phyloP scores from a whole-genome alignment of 2,888 invertebrate genomes.

The Drosophila yooni region DNA sequence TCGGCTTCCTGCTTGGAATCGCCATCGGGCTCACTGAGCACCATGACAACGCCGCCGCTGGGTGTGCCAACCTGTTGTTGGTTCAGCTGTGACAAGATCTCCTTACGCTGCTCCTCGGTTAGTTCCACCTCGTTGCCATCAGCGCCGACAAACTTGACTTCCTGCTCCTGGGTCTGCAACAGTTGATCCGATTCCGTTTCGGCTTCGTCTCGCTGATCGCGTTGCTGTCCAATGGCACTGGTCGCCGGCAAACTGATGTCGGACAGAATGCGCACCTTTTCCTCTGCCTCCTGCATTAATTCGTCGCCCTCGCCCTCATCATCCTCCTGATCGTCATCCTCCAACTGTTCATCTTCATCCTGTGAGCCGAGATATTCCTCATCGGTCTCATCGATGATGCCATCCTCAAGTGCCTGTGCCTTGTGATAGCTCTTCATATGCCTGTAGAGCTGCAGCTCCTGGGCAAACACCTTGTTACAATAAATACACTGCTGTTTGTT shows the following conservation, averaged over 20 bases:
- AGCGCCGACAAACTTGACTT: slow-evolving; percentile 86
- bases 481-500: slow-evolving; percentile 88
- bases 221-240: slow-evolving; percentile 55
- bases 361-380: slow-evolving; percentile 84
- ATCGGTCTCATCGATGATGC: slow-evolving; percentile 87
- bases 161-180: slow-evolving; percentile 85
- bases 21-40: slow-evolving; percentile 80
- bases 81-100: slow-evolving; percentile 84
- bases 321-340: slow-evolving; percentile 71
- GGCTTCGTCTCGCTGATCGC: slow-evolving; percentile 84
- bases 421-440: slow-evolving; percentile 90
- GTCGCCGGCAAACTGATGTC: slow-evolving; percentile 83
- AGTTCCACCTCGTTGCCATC: slow-evolving; percentile 85
- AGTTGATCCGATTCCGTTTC: slow-evolving; percentile 83
- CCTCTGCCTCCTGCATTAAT: slow-evolving; percentile 36
- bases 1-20: slow-evolving; percentile 65
- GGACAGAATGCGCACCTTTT: slow-evolving; percentile 86
- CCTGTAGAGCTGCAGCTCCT: slow-evolving; percentile 89
- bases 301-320: slow-evolving; percentile 82
- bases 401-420: slow-evolving; percentile 88
- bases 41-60: slow-evolving; percentile 84
- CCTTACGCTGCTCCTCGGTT: slow-evolving; percentile 84
- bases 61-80: slow-evolving; percentile 83
- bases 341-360: slow-evolving; percentile 72
- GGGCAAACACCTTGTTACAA: slow-evolving; percentile 90